phyloP scores from a whole-genome alignment of 2,797 vertebrate genomes.

The Distichodus sexfasciatus region DNA sequence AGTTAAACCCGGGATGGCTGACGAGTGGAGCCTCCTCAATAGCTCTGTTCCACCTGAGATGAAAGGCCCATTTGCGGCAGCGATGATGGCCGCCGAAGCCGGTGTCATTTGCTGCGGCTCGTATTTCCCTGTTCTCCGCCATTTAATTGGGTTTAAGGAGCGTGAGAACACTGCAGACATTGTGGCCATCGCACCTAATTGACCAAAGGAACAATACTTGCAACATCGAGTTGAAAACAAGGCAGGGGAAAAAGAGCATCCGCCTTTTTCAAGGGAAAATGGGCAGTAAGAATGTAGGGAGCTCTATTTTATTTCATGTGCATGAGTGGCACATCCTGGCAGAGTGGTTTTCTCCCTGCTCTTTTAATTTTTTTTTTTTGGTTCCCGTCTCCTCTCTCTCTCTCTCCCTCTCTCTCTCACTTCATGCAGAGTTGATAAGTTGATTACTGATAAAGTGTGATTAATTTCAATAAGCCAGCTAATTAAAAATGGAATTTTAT shows the following conservation, averaged over 20 bases:
- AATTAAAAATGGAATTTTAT: conserved; percentile 80
- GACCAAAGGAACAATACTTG: conserved; percentile 60
- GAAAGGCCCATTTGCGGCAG: conserved; percentile 73
- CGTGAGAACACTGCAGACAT: conserved; percentile 61
- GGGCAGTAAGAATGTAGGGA: conserved; percentile 22
- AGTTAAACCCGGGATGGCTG: conserved; percentile 63
- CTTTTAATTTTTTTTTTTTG: too few species aligned
- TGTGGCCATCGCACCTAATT: conserved; percentile 73
- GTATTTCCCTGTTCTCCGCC: conserved; percentile 56
- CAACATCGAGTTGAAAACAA: conserved; percentile 60
- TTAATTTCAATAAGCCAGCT: conserved; percentile 77
- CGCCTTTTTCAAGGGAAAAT: conserved; percentile 9
- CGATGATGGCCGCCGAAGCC: conserved; percentile 50
- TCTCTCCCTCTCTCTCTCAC: conserved; percentile 56
- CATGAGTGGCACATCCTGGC: conserved; percentile 51
- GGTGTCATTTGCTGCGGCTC: conserved; percentile 61
- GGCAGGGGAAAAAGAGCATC: conserved; percentile 36
- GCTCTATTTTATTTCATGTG: conserved; percentile 52
- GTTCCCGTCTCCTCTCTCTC: conserved; percentile 22
- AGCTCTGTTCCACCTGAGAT: conserved; percentile 72
- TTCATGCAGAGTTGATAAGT: conserved; percentile 72
- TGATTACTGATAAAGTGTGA: conserved; percentile 77
- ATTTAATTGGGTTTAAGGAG: conserved; percentile 71
- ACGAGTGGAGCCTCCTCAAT: conserved; percentile 59
- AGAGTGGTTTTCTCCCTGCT: conserved; percentile 52